These are phyloP conservation scores for Morus bassanus DNA, from an alignment of 2,797 vertebrate species.

Conservation along the genomic window DNA sequence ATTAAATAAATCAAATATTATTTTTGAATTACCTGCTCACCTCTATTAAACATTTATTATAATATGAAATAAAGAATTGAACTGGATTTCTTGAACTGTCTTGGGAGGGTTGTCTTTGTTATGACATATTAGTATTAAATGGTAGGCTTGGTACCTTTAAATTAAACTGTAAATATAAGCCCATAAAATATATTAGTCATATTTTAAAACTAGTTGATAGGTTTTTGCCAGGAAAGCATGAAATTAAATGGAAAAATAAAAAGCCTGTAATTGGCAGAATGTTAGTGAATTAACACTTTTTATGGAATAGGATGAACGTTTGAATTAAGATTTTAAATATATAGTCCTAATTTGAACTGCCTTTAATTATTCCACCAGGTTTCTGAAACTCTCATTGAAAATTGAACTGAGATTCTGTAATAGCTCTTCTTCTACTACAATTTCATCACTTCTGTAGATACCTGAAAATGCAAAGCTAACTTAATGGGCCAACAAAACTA, in stretches of 20 bases:
- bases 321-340: background rate
- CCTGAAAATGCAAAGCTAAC: background rate
- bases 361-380: background rate
- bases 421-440: background rate
- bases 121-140: background rate
- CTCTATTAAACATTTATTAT: slow-evolving; percentile 9
- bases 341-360: background rate
- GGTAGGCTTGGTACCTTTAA: background rate
- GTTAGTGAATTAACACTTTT: background rate
- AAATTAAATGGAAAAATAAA: background rate
- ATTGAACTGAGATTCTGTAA: background rate
- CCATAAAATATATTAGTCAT: background rate
- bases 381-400: background rate
- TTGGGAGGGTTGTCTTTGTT: background rate
- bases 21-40: background rate
- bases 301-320: background rate
- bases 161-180: background rate
- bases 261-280: background rate
- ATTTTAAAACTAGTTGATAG: background rate
- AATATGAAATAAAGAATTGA: background rate
- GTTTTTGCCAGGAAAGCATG: background rate
- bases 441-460: background rate
- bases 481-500: background rate
- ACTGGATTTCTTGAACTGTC: background rate
- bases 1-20: background rate